Evolutionary conservation across 2,888 invertebrate genomes (phyloP), one percentile per base, ranked within the genome.

Genomic region (Chironomus riparius): DNA sequence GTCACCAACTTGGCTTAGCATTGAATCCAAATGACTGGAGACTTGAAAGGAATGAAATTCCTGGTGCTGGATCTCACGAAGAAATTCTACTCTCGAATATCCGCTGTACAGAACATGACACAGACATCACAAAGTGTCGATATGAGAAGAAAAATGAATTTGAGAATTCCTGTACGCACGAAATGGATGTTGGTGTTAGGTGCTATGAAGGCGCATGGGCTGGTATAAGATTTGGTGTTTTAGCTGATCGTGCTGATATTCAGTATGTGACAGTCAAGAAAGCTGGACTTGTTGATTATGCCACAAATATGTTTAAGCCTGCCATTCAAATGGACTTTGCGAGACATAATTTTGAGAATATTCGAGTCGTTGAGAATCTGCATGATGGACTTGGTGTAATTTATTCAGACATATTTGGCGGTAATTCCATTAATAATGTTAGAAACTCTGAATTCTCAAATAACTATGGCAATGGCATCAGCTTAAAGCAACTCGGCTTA

Each of bases 141-240:
- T 88, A 93, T 4, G 97, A 98, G 83, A 87, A 86, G 3, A 82
- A 85, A 6, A 87, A 88, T 0, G 91, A 94, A 78, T 95, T 96
- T 82, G 94, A 96, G 83, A 92, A 94, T 83, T 93, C 94, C 1
- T 97, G 96, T 81, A 88, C 87, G 0, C 95, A 95, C 80, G 91
- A 93, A 38, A 90, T 92, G 81, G 95, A 95, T 81, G 95, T 96
- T 12, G 95, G 95, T 0, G 87, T 97, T 50, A 87, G 93, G 78
- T 97, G 97, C 81, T 93, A 94, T 79, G 92, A 93, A 80, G 92
- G 93, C 0, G 93, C 94, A 48, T 98, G 98, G 98, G 95, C 97
- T 0, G 98, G 98, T 0, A 85, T 98, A 0, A 87, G 97, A 79
- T 91, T 97, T 79, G 94, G 97, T 61, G 93, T 95, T 76, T 86